Evolutionary conservation across 2,888 invertebrate species (phyloP).

Genomic region (Andricus curvator): DNA sequence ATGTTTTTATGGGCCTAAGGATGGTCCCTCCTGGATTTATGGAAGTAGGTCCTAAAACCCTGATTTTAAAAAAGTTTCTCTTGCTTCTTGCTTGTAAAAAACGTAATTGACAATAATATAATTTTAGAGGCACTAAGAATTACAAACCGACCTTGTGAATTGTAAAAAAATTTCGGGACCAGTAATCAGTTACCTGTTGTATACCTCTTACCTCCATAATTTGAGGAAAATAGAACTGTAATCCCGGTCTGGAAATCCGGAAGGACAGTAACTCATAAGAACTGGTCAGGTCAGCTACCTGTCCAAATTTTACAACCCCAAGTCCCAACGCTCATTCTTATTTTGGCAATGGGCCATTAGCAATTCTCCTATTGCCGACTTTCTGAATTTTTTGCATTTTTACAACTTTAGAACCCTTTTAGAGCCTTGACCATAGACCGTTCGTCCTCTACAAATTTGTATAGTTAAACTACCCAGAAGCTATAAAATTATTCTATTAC

Average conservation of each 20-base stretch:
- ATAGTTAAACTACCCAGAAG: not conserved
- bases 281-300: constrained; percentile 7
- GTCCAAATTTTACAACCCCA: constrained; percentile 20
- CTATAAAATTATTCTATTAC: not conserved
- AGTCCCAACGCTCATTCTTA: not conserved
- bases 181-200: not conserved
- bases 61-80: not conserved
- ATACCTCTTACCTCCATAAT: constrained; percentile 1
- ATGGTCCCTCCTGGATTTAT: not conserved
- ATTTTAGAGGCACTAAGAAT: not conserved
- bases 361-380: not conserved
- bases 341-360: constrained; percentile 14
- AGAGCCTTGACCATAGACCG: not conserved
- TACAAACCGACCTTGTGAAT: not conserved
- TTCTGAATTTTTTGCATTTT: constrained; percentile 4
- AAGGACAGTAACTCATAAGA: not conserved
- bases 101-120: constrained; percentile 11
- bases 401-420: not conserved
- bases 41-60: not conserved
- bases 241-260: not conserved
- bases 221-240: not conserved
- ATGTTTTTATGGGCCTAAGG: not conserved
- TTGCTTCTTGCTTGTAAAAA: not conserved
- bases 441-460: not conserved
- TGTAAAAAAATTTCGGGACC: constrained; percentile 2